These are phyloP conservation scores for Hippocampus mohnikei DNA, from an alignment of 2,113 vertebrate species.

Conservation along the genomic window DNA sequence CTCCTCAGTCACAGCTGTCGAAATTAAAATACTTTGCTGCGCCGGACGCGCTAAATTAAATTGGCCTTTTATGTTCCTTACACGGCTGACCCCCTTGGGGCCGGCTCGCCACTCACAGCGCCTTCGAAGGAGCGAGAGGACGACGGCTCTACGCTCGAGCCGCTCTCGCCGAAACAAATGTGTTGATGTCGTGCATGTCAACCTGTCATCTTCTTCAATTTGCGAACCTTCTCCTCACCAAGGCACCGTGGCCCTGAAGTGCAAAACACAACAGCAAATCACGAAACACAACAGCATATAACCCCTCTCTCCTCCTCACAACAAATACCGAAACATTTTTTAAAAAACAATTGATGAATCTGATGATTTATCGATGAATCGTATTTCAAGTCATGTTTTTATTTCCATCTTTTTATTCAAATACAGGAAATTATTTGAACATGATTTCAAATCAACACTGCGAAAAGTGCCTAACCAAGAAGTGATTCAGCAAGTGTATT, in stretches of 20 bases:
- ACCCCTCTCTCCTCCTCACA: no score
- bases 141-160: background rate
- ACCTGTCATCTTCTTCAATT: conserved; percentile 56
- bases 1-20: conserved; percentile 99
- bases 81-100: conserved; percentile 99
- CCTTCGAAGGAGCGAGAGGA: conserved; percentile 44
- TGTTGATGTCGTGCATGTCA: conserved; percentile 44
- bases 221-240: conserved; percentile 38
- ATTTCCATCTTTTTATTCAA: no score
- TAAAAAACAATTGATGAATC: no score
- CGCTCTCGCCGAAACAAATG: conserved; percentile 31
- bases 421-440: no score
- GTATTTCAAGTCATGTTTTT: no score
- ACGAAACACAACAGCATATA: no score
- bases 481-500: no score
- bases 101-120: conserved; percentile 58
- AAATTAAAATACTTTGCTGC: conserved; percentile 99
- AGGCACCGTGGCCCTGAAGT: background rate
- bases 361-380: no score
- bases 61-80: conserved; percentile 99
- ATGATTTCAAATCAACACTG: no score
- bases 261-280: no score
- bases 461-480: no score
- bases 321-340: no score
- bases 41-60: conserved; percentile 99